Base-by-base conservation (phyloP, 2,113 vertebrate species). In the Eretmochelys imbricata region DNA sequence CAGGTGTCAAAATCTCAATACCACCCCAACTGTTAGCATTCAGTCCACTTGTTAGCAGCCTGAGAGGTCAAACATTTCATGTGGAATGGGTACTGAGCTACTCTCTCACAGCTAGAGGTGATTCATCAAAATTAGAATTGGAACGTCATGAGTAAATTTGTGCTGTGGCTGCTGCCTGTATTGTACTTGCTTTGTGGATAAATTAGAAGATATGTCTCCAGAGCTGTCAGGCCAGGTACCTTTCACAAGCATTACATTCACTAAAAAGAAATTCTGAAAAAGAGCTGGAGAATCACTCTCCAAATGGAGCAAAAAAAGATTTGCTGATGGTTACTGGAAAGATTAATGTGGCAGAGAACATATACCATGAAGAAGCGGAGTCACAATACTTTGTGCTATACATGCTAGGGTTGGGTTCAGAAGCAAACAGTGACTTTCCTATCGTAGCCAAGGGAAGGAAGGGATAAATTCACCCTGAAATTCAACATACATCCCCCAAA, bases 191-290 rank as follows among this genome's bases (percentile, higher is more conserved):
- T 95, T 91, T 93, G 72, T 82, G 78, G 90, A 84, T 95, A 94
- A 96, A 96, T 96, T 92, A 92, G 55, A 93, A 91, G 93, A 72
- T 76, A 93, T 91, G 87, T 72, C 84, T 93, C 48, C 72, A 86
- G 83, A 75, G 87, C 78, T 96, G 51, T 65, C 93, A 91, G 82
- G 35, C 84, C 84, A 69, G 76, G 8, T 94, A 84, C 69, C 80
- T 96, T 94, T 93, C 93, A 88, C 17, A 94, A 38, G 31, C 76
- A 90, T 86, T 95, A 91, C 87, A 94, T 62, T 95, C 69, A 84
- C 84, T 89, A 80, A 94, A 85, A 96, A 53, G 91, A 89, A 79
- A 93, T 87, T 14, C 54, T 80, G 31, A 69, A 91, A 89, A 80
- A 10, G 13, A 89, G 42, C 48, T 85, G 51, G 20, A 31, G 35